Evolutionary conservation across 2,797 vertebrate species (phyloP).

Genomic region (Numenius phaeopus): DNA sequence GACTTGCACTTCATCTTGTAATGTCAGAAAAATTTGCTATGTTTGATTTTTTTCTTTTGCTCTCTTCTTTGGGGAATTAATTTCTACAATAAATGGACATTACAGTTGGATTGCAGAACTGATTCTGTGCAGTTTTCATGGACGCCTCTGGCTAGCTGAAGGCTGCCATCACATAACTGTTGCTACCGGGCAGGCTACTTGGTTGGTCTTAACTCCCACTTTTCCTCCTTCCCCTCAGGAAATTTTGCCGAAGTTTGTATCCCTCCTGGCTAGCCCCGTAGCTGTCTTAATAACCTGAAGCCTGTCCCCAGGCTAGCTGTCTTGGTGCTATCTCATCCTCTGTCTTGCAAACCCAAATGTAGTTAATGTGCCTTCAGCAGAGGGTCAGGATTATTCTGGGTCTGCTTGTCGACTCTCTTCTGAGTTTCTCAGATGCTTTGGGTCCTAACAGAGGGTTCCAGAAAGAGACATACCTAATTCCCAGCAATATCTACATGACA

Average conservation of each 20-base stretch:
- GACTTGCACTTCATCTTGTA: constrained; percentile 70
- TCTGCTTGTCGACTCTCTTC: background rate
- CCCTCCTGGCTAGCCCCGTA: constrained; percentile 58
- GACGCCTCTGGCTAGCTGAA: constrained; percentile 77
- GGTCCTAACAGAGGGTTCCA: background rate
- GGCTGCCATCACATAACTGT: constrained; percentile 68
- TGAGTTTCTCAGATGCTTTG: constrained; percentile 16
- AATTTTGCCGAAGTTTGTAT: constrained; percentile 60
- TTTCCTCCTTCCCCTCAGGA: constrained; percentile 62
- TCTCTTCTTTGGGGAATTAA: constrained; percentile 77
- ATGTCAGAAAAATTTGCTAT: constrained; percentile 79
- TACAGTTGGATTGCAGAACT: constrained; percentile 69
- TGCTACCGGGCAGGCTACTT: constrained; percentile 50
- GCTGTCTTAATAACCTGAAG: constrained; percentile 73
- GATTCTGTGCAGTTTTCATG: constrained; percentile 58
- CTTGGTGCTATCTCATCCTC: constrained; percentile 64
- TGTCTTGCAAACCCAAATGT: constrained; percentile 19
- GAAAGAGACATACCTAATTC: background rate
- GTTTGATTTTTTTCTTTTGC: constrained; percentile 76
- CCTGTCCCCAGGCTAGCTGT: constrained; percentile 76
- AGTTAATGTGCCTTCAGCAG: constrained; percentile 41
- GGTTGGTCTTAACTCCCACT: constrained; percentile 64
- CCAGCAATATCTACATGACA: background rate
- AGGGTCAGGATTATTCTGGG: constrained; percentile 23
- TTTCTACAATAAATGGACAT: constrained; percentile 78